Conservation (phyloP, 2,888 invertebrate species). For the Diogma glabrata region DNA sequence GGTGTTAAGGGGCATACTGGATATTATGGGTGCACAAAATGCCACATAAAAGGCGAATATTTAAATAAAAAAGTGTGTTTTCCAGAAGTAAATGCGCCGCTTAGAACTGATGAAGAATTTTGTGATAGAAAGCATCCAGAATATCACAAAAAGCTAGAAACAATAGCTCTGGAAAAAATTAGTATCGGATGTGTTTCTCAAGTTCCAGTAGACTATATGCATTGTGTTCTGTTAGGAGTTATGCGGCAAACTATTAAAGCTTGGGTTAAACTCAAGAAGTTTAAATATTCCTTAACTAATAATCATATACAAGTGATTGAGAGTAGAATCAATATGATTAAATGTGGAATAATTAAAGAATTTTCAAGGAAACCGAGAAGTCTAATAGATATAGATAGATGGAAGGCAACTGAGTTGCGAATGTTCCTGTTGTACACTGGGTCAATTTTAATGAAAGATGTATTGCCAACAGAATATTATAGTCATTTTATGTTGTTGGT, state of each 20-base stretch:
- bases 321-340: neutral
- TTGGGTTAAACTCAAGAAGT: neutral
- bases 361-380: neutral
- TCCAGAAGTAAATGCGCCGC: slow-evolving; percentile 6
- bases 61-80: slow-evolving; percentile 11
- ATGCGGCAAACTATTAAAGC: neutral
- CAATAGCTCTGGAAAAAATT: neutral
- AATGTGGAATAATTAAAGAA: neutral
- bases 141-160: neutral
- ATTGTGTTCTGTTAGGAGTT: neutral
- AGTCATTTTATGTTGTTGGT: neutral
- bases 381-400: neutral
- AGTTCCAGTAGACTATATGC: neutral
- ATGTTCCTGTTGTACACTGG: no score
- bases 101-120: slow-evolving; percentile 13
- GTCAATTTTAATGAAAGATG: neutral
- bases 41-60: slow-evolving; percentile 16
- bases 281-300: neutral
- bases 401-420: no score
- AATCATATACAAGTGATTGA: neutral
- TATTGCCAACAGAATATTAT: neutral
- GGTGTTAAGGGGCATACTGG: slow-evolving; percentile 16
- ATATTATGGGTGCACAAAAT: slow-evolving; percentile 17
- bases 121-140: slow-evolving; percentile 10
- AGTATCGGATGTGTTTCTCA: neutral